phyloP scores from a whole-genome alignment of 2,888 invertebrate species.

The Plagodis pulveraria region DNA sequence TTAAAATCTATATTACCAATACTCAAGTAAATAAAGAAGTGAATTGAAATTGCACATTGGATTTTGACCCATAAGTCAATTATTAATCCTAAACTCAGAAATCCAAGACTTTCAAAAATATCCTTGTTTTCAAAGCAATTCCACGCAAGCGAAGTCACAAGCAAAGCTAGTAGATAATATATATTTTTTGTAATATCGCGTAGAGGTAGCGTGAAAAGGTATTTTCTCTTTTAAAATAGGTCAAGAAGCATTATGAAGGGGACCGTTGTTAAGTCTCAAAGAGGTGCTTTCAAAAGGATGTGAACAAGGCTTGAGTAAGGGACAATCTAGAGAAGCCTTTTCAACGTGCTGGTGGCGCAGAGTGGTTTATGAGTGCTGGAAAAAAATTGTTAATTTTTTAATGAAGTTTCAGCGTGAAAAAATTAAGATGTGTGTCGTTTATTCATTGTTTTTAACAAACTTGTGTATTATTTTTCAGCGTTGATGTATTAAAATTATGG shows the following conservation, averaged over 20 bases:
- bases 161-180: not conserved
- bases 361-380: constrained; percentile 2
- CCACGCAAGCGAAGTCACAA: not conserved
- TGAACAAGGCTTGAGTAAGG: constrained; percentile 25
- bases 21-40: too few relatives aligned
- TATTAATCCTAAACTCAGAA: too few relatives aligned
- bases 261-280: constrained; percentile 35
- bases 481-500: too few relatives aligned
- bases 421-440: too few relatives aligned
- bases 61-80: too few relatives aligned
- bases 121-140: not conserved
- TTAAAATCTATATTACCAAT: too few relatives aligned
- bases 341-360: constrained; percentile 11
- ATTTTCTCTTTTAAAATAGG: constrained; percentile 27
- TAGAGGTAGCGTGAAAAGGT: constrained; percentile 15
- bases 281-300: constrained; percentile 28
- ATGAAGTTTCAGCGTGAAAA: not conserved
- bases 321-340: constrained; percentile 21
- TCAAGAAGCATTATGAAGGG: constrained; percentile 35
- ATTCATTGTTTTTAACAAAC: too few relatives aligned
- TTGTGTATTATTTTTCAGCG: too few relatives aligned
- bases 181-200: not conserved
- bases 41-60: too few relatives aligned
- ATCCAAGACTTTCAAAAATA: too few relatives aligned
- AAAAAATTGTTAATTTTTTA: constrained; percentile 1